phyloP scores from a whole-genome alignment of 2,888 invertebrate species.

The Trichopoda pennipes region DNA sequence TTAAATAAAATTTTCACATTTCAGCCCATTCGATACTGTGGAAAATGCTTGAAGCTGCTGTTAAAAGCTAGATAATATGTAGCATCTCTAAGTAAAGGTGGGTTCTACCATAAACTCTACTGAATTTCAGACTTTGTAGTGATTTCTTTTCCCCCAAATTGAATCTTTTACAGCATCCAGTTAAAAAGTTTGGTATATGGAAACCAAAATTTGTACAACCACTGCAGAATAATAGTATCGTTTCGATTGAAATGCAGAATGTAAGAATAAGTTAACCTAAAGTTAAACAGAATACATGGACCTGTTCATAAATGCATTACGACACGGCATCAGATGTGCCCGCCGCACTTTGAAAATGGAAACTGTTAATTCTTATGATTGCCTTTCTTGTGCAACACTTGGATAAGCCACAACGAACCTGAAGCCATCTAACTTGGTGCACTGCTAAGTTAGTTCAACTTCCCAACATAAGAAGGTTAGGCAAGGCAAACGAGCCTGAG shows the following conservation, averaged over 20 bases:
- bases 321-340: no score
- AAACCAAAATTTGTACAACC: constrained; percentile 22
- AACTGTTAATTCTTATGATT: no score
- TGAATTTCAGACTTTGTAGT: constrained; percentile 7
- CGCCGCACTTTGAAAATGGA: no score
- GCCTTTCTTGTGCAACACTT: no score
- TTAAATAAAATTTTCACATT: constrained; percentile 59
- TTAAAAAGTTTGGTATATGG: constrained; percentile 23
- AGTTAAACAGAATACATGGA: not conserved
- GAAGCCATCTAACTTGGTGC: no score
- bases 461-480: no score
- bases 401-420: no score
- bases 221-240: constrained; percentile 38
- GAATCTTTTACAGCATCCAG: constrained; percentile 55
- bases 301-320: no score
- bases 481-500: no score
- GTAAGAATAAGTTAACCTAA: constrained; percentile 28
- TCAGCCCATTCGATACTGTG: constrained; percentile 62
- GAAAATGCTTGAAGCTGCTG: constrained; percentile 40
- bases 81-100: constrained; percentile 58
- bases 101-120: constrained; percentile 40
- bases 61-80: constrained; percentile 50
- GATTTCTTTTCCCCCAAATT: constrained; percentile 43
- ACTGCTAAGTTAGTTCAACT: no score
- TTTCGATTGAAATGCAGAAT: constrained; percentile 29